Percentiles rank a stretch among this genome's conserved stretches.
These are phyloP conservation scores for Bombus sibiricus DNA, from an alignment of 1,140 invertebrate species.

Conservation along the genomic window DNA sequence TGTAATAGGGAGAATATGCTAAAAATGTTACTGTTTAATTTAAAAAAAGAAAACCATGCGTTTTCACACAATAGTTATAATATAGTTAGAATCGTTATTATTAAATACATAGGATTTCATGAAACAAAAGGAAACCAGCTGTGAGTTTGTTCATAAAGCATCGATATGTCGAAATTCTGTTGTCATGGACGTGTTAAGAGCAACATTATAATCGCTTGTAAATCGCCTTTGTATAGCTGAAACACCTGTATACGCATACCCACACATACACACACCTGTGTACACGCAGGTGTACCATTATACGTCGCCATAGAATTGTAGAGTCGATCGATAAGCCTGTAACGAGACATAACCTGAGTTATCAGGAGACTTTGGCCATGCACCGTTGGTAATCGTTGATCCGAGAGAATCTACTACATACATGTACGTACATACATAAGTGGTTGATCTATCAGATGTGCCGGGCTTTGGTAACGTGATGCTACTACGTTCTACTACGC, in stretches of 20 bases:
- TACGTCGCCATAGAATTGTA: constrained; percentile 50
- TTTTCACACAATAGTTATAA: too few relatives aligned
- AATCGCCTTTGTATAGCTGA: constrained; percentile 32
- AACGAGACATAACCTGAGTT: constrained; percentile 55
- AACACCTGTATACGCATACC: constrained; percentile 2
- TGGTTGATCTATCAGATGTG: constrained; percentile 48
- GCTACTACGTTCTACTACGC: neutral
- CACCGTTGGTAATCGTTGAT: constrained; percentile 48
- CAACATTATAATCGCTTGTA: constrained; percentile 35
- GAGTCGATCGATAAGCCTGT: constrained; percentile 61
- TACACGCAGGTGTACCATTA: constrained; percentile 35
- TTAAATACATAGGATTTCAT: too few relatives aligned
- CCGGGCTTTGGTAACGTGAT: constrained; percentile 12
- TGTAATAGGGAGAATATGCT: too few relatives aligned
- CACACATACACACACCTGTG: constrained; percentile 23
- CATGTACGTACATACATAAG: constrained; percentile 19
- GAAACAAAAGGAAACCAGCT: neutral
- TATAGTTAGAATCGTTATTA: too few relatives aligned
- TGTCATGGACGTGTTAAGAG: constrained; percentile 27
- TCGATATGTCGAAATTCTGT: constrained; percentile 16
- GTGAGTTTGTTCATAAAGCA: neutral
- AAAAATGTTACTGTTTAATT: too few relatives aligned
- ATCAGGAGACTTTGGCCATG: constrained; percentile 49
- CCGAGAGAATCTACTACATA: constrained; percentile 16
- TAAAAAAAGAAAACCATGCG: too few relatives aligned